Conservation (phyloP, 2,797 vertebrate genomes). For the Sebastolobus altivelis region DNA sequence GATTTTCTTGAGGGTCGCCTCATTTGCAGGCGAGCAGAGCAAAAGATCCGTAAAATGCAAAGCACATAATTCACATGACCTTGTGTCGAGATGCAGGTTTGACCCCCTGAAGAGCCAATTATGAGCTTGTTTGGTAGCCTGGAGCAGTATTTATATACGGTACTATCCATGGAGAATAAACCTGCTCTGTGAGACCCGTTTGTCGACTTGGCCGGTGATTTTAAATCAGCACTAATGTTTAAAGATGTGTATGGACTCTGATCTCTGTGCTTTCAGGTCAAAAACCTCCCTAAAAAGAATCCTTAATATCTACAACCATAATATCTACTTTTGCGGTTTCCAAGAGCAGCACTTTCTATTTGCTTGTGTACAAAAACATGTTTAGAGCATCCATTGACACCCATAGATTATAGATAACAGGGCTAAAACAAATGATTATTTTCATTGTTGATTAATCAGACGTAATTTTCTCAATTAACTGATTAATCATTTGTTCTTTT, state of each 20-base stretch:
- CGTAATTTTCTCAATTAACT: not conserved
- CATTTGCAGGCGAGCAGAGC: not conserved
- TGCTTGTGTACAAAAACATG: not conserved
- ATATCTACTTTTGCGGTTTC: not conserved
- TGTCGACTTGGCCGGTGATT: not conserved
- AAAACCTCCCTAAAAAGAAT: not conserved
- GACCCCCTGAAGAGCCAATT: slow-evolving; percentile 30
- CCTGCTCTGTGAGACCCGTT: not conserved
- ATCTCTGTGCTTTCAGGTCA: not conserved
- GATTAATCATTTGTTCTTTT: not conserved
- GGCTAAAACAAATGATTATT: not conserved
- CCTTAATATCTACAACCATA: no score
- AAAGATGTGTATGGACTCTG: not conserved
- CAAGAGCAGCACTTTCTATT: not conserved
- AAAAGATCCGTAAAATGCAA: slow-evolving; percentile 2
- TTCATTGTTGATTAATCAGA: not conserved
- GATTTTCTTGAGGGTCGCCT: not conserved
- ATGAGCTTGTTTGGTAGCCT: slow-evolving; percentile 20
- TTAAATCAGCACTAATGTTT: slow-evolving; percentile 1
- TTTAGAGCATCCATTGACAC: not conserved
- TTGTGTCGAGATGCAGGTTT: not conserved
- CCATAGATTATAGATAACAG: not conserved
- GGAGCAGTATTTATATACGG: not conserved
- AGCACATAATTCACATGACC: not conserved
- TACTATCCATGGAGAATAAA: slow-evolving; percentile 2